These are phyloP conservation scores for Zophobas atratus DNA, from an alignment of 1,140 invertebrate species.

Conservation along the genomic window DNA sequence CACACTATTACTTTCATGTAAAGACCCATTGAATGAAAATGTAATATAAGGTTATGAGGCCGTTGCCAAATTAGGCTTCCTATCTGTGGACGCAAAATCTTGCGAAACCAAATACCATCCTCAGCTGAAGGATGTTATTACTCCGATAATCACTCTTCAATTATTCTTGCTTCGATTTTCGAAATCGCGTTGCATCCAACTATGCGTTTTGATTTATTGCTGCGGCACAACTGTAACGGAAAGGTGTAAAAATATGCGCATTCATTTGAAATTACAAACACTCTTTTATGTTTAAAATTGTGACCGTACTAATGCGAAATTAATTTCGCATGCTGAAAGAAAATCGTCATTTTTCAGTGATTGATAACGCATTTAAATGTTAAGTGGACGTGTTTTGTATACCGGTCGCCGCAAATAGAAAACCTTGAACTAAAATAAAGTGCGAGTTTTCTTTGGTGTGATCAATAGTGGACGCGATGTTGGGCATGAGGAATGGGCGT, in stretches of 20 bases:
- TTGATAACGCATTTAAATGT: slow-evolving; percentile 38
- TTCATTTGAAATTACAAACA: slow-evolving; percentile 26
- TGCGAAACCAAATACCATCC: slow-evolving; percentile 32
- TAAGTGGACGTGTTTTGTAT: slow-evolving; percentile 24
- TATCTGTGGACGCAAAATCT: slow-evolving; percentile 23
- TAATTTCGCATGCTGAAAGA: slow-evolving; percentile 27
- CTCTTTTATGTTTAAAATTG: slow-evolving; percentile 26
- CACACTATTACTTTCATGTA: slow-evolving; percentile 27
- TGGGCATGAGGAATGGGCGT: no score
- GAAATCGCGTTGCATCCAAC: no score
- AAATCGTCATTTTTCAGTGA: slow-evolving; percentile 32
- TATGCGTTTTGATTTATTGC: slow-evolving; percentile 8
- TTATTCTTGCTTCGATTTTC: neutral
- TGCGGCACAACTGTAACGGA: slow-evolving; percentile 5
- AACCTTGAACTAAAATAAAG: slow-evolving; percentile 32
- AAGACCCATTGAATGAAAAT: slow-evolving; percentile 37
- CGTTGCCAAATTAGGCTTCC: slow-evolving; percentile 38
- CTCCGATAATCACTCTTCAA: neutral
- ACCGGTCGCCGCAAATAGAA: slow-evolving; percentile 29
- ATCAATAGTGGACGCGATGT: neutral
- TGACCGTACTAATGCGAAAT: neutral
- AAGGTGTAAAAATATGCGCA: slow-evolving; percentile 31
- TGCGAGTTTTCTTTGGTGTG: slow-evolving; percentile 28
- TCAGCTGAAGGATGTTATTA: slow-evolving; percentile 23
- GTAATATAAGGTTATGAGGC: slow-evolving; percentile 38